Base-by-base conservation (phyloP, 1,140 invertebrate genomes). In the Drosophila pseudoobscura region DNA sequence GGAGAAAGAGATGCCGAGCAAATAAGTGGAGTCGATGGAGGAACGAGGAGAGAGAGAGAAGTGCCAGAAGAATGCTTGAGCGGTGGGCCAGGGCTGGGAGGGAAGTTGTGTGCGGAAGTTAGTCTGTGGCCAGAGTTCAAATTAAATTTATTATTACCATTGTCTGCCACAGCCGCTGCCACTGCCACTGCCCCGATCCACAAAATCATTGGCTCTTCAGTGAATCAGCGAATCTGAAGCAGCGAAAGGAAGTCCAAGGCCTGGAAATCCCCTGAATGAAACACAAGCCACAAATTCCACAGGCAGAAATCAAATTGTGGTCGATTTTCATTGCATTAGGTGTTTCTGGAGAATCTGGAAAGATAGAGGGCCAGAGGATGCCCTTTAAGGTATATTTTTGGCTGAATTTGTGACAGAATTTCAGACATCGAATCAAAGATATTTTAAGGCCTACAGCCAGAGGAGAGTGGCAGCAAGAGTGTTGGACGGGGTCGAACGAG, bases 71-170 rank as follows among this genome's bases (percentile, higher is more conserved):
- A 35, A 35, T 11, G 31, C 20, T 20, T 20, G 20, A 20, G 20
- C 24, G 3, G 24, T 3, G 24, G 3, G 2, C 24, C 20, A 2
- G 4, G 11, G 35, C 0, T 11, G 35, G 3, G 13, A 13, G 1
- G 9, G 9, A 9, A 13, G 9, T 39, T 13, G 11, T 39, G 35
- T 39, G 35, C 35, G 35, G 41, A 47, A 69, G 51, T 49, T 46
- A 35, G 47, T 50, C 65, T 78, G 60, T 46, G 68, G 62, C 73
- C 51, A 64, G 73, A 73, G 78, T 53, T 82, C 35, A 70, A 83
- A 82, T 83, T 83, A 82, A 83, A 83, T 78, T 64, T 68, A 78
- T 83, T 82, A 78, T 82, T 82, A 63, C 74, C 58, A 69, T 76
- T 76, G 69, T 57, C 57, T 74, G 71, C 62, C 29, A 8, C 29